A percentile compares a stretch with the other conserved stretches of the same genome.
phyloP scores from a whole-genome alignment of 2,888 invertebrate genomes.

The Trypoxylon attenuatum region DNA sequence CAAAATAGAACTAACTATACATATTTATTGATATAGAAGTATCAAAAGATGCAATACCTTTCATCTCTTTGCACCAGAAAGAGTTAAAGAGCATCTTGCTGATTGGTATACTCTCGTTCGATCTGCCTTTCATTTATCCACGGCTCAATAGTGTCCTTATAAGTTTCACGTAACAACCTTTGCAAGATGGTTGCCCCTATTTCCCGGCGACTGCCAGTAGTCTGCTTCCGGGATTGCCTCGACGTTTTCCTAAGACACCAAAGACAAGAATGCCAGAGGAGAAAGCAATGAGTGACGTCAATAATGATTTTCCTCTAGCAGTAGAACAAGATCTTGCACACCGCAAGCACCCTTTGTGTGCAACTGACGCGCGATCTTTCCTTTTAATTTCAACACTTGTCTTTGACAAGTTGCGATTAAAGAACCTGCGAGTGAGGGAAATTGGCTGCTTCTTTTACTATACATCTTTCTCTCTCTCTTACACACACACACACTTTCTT shows the following conservation, averaged over 20 bases:
- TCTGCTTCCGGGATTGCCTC: too few species aligned
- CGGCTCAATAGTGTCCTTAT: too few species aligned
- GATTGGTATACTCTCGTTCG: too few species aligned
- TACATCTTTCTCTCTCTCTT: neutral
- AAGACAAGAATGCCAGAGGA: neutral
- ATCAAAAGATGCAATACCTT: too few species aligned
- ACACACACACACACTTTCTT: neutral
- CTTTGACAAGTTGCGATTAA: constrained; percentile 42
- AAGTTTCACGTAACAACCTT: neutral
- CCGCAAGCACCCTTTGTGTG: neutral
- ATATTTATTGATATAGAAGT: too few species aligned
- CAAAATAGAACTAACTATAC: too few species aligned
- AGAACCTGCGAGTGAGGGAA: constrained; percentile 25
- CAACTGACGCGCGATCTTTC: constrained; percentile 19
- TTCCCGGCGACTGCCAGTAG: neutral
- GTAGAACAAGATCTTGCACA: neutral
- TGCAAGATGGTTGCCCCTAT: neutral
- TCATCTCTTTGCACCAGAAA: too few species aligned
- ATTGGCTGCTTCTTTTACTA: constrained; percentile 35
- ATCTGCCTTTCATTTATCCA: too few species aligned
- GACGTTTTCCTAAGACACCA: constrained; percentile 1
- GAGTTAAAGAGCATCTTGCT: too few species aligned
- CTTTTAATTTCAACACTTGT: constrained; percentile 53
- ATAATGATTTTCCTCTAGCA: constrained; percentile 18
- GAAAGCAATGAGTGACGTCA: constrained; percentile 10